Percentiles rank a stretch among this genome's conserved stretches.
These are phyloP conservation scores for Drosophila siamana DNA, from an alignment of 2,888 invertebrate genomes.

Conservation along the genomic window DNA sequence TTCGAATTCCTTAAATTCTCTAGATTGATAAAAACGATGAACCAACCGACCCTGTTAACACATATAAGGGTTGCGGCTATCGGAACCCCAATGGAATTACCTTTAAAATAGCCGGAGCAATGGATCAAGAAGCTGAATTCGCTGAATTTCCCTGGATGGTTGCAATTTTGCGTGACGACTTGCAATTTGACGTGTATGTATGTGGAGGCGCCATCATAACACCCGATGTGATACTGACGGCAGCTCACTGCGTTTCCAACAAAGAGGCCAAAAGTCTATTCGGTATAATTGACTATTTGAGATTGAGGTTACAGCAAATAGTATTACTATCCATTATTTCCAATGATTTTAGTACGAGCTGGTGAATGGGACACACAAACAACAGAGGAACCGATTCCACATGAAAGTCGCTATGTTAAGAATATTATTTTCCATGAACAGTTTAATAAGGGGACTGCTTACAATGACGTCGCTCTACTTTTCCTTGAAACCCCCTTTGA, in stretches of 20 bases:
- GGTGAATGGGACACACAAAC: slow-evolving; percentile 95
- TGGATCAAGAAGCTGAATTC: slow-evolving; percentile 88
- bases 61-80: slow-evolving; percentile 88
- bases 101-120: slow-evolving; percentile 89
- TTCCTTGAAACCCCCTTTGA: slow-evolving; percentile 88
- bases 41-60: slow-evolving; percentile 30
- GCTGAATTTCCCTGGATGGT: slow-evolving; percentile 87
- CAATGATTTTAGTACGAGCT: slow-evolving; percentile 86
- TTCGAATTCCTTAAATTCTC: not conserved
- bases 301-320: not conserved
- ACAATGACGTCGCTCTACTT: slow-evolving; percentile 91
- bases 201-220: slow-evolving; percentile 84
- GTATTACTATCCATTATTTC: not conserved
- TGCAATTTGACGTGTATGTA: slow-evolving; percentile 85
- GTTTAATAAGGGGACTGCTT: slow-evolving; percentile 88
- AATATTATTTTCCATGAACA: slow-evolving; percentile 88
- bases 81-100: slow-evolving; percentile 91
- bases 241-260: slow-evolving; percentile 90
- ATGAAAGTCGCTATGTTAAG: slow-evolving; percentile 89
- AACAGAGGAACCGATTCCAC: slow-evolving; percentile 88
- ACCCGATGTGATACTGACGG: slow-evolving; percentile 89
- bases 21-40: slow-evolving; percentile 41
- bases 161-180: slow-evolving; percentile 80
- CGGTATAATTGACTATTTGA: slow-evolving; percentile 43
- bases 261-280: slow-evolving; percentile 73